Base-by-base conservation (phyloP, 2,113 vertebrate species). In the Clarias gariepinus region DNA sequence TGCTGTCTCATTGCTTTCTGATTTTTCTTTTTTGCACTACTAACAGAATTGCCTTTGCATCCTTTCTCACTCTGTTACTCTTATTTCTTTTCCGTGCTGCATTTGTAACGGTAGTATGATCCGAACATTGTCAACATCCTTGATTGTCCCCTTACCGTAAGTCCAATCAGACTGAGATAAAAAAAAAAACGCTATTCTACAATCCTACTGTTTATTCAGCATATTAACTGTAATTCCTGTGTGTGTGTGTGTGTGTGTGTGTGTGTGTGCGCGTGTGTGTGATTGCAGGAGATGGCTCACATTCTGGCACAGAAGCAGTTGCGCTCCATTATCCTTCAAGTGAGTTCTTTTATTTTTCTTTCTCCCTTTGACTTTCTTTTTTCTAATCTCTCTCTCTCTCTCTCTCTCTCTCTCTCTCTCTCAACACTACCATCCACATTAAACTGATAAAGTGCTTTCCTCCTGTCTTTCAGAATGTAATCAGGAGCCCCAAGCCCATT, bases 281-380 rank as follows among this genome's bases (percentile, higher is more conserved):
- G 53, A 89, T 52, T 88, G 60, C 89, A 99, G 98, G 98, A 99
- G 95, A 99, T 99, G 97, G 96, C 97, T 82, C 98, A 98, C 77
- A 98, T 99, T 91, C 93, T 99, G 87, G 97, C 98, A 80, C 98
- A 99, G 94, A 99, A 99, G 90, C 97, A 99, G 84, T 96, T 99
- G 88, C 97, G 98, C 28, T 95, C 94, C 91, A 98, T 99, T 94
- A 99, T 99, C 89, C 95, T 99, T 90, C 95, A 93, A 85, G 98
- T 99, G 94, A 97, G 98, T 97, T 86, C 41, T 28, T 66, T 33
- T 18, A 33, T 19, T 7, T 28, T 28, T 30, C 2, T 66, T 21
- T 41, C 1, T 71, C 18, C 18, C 18, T 41, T 28, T 68, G 28
- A 5, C n/a, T 52, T 76, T 89, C 57, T 41, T 53, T 33, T 10